A percentile compares a stretch with the other conserved stretches of the same genome.
These are phyloP conservation scores for Bombus pascuorum DNA, from an alignment of 1,140 invertebrate genomes.

Conservation along the genomic window DNA sequence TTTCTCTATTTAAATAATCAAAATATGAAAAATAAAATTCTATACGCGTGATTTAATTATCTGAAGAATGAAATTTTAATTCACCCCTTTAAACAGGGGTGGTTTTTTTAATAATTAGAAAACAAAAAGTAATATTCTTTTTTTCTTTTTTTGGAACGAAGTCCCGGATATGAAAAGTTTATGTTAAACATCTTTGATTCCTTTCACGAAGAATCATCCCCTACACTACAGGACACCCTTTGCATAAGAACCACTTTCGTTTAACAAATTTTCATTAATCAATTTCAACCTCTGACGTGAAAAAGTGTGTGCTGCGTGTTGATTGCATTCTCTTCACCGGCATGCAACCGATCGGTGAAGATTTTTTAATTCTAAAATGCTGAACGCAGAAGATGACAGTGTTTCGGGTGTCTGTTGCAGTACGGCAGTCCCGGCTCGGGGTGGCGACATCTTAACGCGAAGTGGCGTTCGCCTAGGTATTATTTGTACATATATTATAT, in stretches of 20 bases:
- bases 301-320: neutral
- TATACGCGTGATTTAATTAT: no score
- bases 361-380: slow-evolving; percentile 32
- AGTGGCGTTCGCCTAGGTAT: slow-evolving; percentile 79
- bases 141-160: neutral
- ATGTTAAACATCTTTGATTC: neutral
- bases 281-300: slow-evolving; percentile 22
- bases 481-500: slow-evolving; percentile 69
- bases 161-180: neutral
- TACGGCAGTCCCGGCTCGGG: slow-evolving; percentile 82
- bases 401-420: slow-evolving; percentile 80
- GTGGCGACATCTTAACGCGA: slow-evolving; percentile 80
- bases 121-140: neutral
- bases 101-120: no score
- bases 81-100: no score
- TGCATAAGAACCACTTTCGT: neutral
- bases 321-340: slow-evolving; percentile 46
- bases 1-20: neutral
- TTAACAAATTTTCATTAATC: neutral
- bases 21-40: neutral
- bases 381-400: slow-evolving; percentile 72
- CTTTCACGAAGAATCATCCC: slow-evolving; percentile 7
- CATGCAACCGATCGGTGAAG: slow-evolving; percentile 57
- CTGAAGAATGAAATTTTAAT: neutral
- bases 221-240: neutral